Evolutionary conservation across 1,140 invertebrate genomes (phyloP).

Genomic region (Pantala flavescens): DNA sequence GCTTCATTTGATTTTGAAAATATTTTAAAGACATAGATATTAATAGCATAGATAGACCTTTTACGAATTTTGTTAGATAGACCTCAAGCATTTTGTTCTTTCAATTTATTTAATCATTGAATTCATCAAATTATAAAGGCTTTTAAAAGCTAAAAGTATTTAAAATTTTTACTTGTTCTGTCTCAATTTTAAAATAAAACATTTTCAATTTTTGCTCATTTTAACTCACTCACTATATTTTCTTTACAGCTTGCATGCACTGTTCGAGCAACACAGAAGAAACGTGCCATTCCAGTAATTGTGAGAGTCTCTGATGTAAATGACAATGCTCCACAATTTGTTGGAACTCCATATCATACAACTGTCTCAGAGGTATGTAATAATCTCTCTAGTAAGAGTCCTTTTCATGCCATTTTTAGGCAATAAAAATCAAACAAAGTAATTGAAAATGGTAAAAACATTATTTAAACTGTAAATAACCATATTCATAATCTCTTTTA

Average conservation of each 20-base stretch:
- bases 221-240: slow-evolving; percentile 14
- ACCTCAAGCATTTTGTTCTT: too few relatives aligned
- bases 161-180: too few relatives aligned
- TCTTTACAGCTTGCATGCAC: slow-evolving; percentile 63
- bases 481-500: slow-evolving; percentile 11
- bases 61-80: too few relatives aligned
- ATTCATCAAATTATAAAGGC: too few relatives aligned
- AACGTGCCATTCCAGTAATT: slow-evolving; percentile 73
- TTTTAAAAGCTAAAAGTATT: too few relatives aligned
- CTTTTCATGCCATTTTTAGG: neutral
- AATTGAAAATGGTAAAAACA: neutral
- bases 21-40: too few relatives aligned
- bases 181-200: too few relatives aligned
- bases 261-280: slow-evolving; percentile 56
- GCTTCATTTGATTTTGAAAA: too few relatives aligned
- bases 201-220: neutral
- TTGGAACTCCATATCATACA: slow-evolving; percentile 68
- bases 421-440: too few relatives aligned
- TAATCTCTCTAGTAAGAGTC: slow-evolving; percentile 14
- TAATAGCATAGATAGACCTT: too few relatives aligned
- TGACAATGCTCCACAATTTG: slow-evolving; percentile 72
- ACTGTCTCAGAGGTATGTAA: slow-evolving; percentile 71
- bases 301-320: slow-evolving; percentile 83
- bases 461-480: neutral
- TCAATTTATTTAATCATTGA: too few relatives aligned